phyloP scores from a whole-genome alignment of 2,797 vertebrate genomes.

The Nannoperca australis region DNA sequence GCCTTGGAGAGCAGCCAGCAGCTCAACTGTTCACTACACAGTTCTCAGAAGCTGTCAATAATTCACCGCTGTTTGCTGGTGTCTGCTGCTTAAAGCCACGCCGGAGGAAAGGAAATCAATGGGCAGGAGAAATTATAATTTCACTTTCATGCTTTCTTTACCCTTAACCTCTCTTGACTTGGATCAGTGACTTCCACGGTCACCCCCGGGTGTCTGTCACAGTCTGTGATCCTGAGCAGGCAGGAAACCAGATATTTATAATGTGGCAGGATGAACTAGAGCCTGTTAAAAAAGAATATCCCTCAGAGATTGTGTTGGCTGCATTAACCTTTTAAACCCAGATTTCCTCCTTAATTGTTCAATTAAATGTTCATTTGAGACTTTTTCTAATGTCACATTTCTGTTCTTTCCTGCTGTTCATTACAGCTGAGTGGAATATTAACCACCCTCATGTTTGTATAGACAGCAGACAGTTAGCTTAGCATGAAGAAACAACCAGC shows the following conservation, averaged over 20 bases:
- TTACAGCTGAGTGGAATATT: neutral
- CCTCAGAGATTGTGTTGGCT: constrained; percentile 1
- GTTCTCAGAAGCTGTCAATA: constrained; percentile 80
- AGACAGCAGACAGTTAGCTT: neutral
- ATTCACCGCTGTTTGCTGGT: constrained; percentile 71
- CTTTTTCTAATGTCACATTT: neutral
- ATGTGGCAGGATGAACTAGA: constrained; percentile 28
- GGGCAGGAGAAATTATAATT: constrained; percentile 73
- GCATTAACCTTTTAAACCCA: neutral
- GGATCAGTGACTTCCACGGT: constrained; percentile 54
- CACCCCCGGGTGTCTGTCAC: constrained; percentile 48
- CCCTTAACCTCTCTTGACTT: constrained; percentile 60
- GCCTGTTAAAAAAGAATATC: constrained; percentile 13
- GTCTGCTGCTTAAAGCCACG: constrained; percentile 68
- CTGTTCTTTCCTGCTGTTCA: neutral
- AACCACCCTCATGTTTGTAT: neutral
- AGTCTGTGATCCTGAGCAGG: constrained; percentile 33
- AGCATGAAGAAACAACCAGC: too few relatives aligned
- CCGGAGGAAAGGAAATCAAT: constrained; percentile 74
- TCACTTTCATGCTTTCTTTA: constrained; percentile 72
- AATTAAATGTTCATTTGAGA: constrained; percentile 8
- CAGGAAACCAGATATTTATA: constrained; percentile 56
- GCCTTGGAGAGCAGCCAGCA: constrained; percentile 74
- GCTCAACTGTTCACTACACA: constrained; percentile 73
- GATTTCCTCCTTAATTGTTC: constrained; percentile 6